These are phyloP conservation scores for Mustela nigripes DNA, from an alignment of 2,113 vertebrate genomes.

Conservation along the genomic window DNA sequence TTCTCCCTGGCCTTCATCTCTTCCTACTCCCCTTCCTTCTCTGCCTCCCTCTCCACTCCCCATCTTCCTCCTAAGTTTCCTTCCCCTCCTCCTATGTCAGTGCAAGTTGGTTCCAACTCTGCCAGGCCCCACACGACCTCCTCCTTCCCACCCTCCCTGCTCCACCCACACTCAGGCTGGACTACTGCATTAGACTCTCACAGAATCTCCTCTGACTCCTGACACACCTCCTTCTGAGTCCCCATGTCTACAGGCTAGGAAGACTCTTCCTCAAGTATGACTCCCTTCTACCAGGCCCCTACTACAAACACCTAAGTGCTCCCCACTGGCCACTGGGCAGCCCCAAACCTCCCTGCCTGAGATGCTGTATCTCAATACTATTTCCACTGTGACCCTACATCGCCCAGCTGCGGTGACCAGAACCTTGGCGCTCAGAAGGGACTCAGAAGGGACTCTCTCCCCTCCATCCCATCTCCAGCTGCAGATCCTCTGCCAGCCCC, in stretches of 20 bases:
- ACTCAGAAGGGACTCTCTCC: not conserved
- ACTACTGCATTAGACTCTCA: fast-evolving
- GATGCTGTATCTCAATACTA: fast-evolving
- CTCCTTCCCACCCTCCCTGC: not conserved
- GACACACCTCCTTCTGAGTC: not conserved
- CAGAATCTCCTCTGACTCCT: not conserved
- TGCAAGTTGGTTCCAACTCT: not conserved
- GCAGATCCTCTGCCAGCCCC: fast-evolving
- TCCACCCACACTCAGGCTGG: no score
- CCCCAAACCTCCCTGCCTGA: not conserved
- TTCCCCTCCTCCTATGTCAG: not conserved
- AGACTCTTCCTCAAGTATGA: not conserved
- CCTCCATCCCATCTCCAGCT: fast-evolving
- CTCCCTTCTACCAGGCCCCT: not conserved
- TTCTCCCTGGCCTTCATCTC: not conserved
- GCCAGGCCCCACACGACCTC: fast-evolving
- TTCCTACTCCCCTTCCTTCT: not conserved
- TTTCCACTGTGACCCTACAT: fast-evolving
- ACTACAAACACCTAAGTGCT: no score
- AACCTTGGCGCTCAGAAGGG: not conserved
- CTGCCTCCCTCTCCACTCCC: not conserved
- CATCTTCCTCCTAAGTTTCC: not conserved
- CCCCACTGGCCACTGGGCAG: not conserved
- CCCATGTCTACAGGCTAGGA: not conserved
- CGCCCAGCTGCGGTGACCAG: not conserved